Conservation (phyloP, 2,113 vertebrate genomes). For the Syngnathus typhle region DNA sequence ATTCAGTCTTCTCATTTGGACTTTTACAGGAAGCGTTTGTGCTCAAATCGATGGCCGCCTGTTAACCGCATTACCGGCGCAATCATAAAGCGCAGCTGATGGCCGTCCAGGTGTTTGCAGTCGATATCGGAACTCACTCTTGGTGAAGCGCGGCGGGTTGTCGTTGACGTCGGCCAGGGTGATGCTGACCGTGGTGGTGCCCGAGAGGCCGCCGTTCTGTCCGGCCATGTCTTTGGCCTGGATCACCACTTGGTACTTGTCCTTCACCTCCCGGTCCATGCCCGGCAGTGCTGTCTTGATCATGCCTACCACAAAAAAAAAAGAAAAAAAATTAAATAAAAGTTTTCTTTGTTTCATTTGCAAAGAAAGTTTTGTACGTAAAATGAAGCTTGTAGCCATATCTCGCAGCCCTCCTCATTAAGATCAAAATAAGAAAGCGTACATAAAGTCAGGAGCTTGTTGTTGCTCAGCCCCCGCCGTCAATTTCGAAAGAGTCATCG, state of each 20-base stretch:
- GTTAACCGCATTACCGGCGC: slow-evolving; percentile 31
- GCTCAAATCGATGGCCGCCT: no score
- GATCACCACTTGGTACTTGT: slow-evolving; percentile 93
- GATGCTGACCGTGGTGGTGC: slow-evolving; percentile 92
- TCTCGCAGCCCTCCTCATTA: background rate
- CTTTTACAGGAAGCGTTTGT: no score
- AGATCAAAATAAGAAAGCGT: background rate
- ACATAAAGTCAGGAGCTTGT: no score
- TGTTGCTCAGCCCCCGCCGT: background rate
- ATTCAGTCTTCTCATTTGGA: no score
- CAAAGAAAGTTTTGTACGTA: no score
- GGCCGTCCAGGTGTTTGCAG: no score
- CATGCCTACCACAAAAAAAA: slow-evolving; percentile 69
- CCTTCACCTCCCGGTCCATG: slow-evolving; percentile 91
- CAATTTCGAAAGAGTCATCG: slow-evolving; percentile 1
- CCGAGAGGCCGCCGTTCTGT: slow-evolving; percentile 92
- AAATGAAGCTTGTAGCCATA: background rate
- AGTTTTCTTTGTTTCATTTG: background rate
- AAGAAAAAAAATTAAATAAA: no score
- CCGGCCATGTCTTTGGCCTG: slow-evolving; percentile 98
- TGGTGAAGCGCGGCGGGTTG: slow-evolving; percentile 88
- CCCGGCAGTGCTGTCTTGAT: slow-evolving; percentile 90
- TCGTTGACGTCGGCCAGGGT: slow-evolving; percentile 87
- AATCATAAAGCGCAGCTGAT: slow-evolving; percentile 63
- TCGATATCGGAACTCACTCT: slow-evolving; percentile 71